A percentile compares a stretch with the other conserved stretches of the same genome.
phyloP scores from a whole-genome alignment of 2,888 invertebrate genomes.

The Penaeus monodon region DNA sequence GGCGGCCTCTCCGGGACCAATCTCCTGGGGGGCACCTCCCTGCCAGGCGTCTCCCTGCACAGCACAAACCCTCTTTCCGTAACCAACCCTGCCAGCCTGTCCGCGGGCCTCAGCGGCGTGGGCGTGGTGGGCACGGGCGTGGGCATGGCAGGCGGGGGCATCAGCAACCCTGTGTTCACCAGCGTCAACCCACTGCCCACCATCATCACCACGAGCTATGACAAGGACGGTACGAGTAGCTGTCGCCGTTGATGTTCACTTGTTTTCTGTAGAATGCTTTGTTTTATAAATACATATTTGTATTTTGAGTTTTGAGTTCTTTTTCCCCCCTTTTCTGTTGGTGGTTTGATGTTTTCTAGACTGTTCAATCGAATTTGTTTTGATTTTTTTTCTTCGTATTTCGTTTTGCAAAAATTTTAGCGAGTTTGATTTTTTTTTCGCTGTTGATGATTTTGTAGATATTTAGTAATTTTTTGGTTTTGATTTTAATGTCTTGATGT shows the following conservation, averaged over 20 bases:
- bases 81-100: slow-evolving; percentile 6
- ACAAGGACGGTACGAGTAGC: slow-evolving; percentile 62
- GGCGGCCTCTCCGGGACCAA: background rate
- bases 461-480: too few species aligned
- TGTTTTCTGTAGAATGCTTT: background rate
- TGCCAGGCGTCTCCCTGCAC: slow-evolving; percentile 20
- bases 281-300: background rate
- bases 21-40: slow-evolving; percentile 13
- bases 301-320: too few species aligned
- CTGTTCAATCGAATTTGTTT: too few species aligned
- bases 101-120: slow-evolving; percentile 20
- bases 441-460: too few species aligned
- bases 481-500: too few species aligned
- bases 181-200: slow-evolving; percentile 60
- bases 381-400: too few species aligned
- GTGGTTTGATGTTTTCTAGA: too few species aligned
- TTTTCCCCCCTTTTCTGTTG: too few species aligned
- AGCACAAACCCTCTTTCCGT: slow-evolving; percentile 46
- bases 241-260: background rate
- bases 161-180: slow-evolving; percentile 57
- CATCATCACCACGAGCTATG: slow-evolving; percentile 65
- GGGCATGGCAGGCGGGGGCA: slow-evolving; percentile 30
- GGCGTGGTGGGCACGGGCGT: slow-evolving; percentile 2
- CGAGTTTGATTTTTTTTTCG: too few species aligned
- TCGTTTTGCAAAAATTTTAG: too few species aligned